Percentiles rank a stretch among this genome's conserved stretches.
These are phyloP conservation scores for Onychomys arenicola DNA, from an alignment of 2,797 vertebrate species.

Conservation along the genomic window DNA sequence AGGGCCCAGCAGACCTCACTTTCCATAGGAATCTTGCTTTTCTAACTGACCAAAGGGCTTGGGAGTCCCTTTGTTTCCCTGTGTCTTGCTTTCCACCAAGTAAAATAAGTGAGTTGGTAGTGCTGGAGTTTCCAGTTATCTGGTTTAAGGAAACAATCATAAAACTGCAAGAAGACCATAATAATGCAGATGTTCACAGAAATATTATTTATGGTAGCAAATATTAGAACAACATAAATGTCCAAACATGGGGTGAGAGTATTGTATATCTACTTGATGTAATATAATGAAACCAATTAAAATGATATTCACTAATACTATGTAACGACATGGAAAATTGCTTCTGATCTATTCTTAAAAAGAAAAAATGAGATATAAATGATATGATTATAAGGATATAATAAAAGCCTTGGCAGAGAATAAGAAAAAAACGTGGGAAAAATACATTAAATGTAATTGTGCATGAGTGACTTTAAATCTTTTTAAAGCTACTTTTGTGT, in stretches of 20 bases:
- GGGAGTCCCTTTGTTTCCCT: background rate
- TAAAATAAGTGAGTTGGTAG: background rate
- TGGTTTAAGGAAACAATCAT: conserved; percentile 53
- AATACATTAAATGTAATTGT: conserved; percentile 74
- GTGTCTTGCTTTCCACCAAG: conserved; percentile 30
- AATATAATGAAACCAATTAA: conserved; percentile 78
- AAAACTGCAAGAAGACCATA: conserved; percentile 45
- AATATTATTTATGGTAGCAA: conserved; percentile 68
- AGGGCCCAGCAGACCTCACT: background rate
- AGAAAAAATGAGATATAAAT: conserved; percentile 81
- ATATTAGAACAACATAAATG: conserved; percentile 72
- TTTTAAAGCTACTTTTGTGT: conserved; percentile 71
- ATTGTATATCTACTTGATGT: conserved; percentile 69
- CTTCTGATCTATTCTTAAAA: conserved; percentile 80
- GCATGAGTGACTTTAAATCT: conserved; percentile 79
- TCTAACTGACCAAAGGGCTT: accelerated
- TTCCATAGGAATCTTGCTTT: background rate
- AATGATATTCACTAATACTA: conserved; percentile 75
- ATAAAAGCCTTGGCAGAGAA: conserved; percentile 74
- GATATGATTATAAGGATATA: conserved; percentile 77
- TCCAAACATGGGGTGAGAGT: conserved; percentile 68
- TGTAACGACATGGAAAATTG: conserved; percentile 78
- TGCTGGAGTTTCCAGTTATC: background rate
- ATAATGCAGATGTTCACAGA: conserved; percentile 55
- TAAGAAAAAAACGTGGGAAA: conserved; percentile 69